Evolutionary conservation across 2,888 invertebrate genomes (phyloP).

Genomic region (Acleris sparsana): DNA sequence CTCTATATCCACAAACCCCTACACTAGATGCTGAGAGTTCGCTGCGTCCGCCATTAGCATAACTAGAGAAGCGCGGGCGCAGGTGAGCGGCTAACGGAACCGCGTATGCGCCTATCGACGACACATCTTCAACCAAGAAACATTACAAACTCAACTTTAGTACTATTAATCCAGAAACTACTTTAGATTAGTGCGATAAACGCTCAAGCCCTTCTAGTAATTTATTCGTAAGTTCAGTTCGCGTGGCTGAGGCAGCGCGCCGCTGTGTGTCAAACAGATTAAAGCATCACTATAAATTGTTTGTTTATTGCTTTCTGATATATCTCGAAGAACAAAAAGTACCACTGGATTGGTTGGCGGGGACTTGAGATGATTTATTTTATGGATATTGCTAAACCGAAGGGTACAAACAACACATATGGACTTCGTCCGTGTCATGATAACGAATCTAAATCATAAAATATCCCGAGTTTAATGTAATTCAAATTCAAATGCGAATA

Average conservation of each 20-base stretch:
- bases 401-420: conserved; percentile 63
- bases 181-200: conserved; percentile 47
- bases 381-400: conserved; percentile 56
- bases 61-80: conserved; percentile 79
- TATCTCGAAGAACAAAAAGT: conserved; percentile 59
- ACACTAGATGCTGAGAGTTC: conserved; percentile 59
- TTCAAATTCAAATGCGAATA: not conserved
- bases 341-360: conserved; percentile 42
- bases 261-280: conserved; percentile 68
- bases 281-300: conserved; percentile 69
- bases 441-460: conserved; percentile 22
- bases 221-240: conserved; percentile 58
- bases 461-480: not conserved
- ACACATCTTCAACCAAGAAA: conserved; percentile 53
- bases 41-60: conserved; percentile 74
- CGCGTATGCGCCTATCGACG: conserved; percentile 63
- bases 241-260: conserved; percentile 67
- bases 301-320: conserved; percentile 64
- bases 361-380: conserved; percentile 58
- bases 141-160: conserved; percentile 64
- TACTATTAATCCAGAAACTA: conserved; percentile 50
- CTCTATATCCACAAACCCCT: conserved; percentile 55
- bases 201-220: conserved; percentile 54
- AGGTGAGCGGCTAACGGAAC: conserved; percentile 80
- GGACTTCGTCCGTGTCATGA: conserved; percentile 41